Conservation (phyloP, 2,113 vertebrate species). For the Podarcis muralis region DNA sequence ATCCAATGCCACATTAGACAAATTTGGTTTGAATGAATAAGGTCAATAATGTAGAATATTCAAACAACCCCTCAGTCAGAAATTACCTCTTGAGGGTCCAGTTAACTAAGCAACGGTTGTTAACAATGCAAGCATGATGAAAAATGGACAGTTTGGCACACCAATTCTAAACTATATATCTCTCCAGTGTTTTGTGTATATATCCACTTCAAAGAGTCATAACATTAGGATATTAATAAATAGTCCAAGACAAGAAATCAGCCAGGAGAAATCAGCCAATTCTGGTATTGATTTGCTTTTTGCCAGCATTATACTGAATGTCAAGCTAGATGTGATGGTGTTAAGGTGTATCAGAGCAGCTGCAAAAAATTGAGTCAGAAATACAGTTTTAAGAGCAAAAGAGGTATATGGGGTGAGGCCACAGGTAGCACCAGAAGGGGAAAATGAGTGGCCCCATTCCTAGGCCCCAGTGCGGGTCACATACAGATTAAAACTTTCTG, state of each 20-base stretch:
- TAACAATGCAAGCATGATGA: not conserved
- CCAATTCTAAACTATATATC: not conserved
- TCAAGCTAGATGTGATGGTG: not conserved
- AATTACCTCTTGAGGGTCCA: not conserved
- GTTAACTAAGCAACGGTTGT: not conserved
- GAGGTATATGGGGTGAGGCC: not conserved
- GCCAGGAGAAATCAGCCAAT: not conserved
- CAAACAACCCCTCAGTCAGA: not conserved
- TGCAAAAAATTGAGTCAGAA: not conserved
- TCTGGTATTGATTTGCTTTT: not conserved
- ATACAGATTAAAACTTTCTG: not conserved
- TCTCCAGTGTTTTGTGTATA: no score
- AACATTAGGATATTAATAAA: not conserved
- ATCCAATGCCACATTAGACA: not conserved
- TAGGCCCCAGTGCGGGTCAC: not conserved
- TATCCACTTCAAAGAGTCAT: not conserved
- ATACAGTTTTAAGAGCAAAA: not conserved
- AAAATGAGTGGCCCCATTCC: not conserved
- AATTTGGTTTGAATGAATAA: slow-evolving; percentile 29
- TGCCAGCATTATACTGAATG: not conserved
- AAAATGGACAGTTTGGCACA: not conserved
- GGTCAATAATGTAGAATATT: not conserved
- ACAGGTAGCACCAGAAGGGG: not conserved
- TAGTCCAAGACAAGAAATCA: not conserved
- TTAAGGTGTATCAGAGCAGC: not conserved